Conservation (phyloP, 2,888 invertebrate species). For the Eurytoma adleriae region DNA sequence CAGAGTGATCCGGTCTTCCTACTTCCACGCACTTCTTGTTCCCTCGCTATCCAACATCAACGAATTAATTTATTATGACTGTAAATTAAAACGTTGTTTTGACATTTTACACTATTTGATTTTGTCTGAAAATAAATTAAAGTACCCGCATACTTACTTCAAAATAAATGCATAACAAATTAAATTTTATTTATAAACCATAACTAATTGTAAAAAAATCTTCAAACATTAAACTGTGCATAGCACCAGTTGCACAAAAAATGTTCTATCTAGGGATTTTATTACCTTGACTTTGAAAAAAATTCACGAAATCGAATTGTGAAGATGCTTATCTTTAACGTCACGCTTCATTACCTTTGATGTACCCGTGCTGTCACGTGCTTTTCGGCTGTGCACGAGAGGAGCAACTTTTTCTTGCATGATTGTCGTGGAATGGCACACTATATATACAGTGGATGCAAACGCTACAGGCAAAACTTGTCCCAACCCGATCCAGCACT, state of each 20-base stretch:
- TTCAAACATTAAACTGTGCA: too few relatives aligned
- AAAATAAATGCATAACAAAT: too few relatives aligned
- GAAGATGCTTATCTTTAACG: background rate
- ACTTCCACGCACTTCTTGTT: slow-evolving; percentile 38
- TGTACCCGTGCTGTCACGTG: background rate
- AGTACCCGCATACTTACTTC: too few relatives aligned
- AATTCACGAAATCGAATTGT: too few relatives aligned
- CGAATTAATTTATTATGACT: slow-evolving; percentile 39
- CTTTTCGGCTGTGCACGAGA: background rate
- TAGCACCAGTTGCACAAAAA: too few relatives aligned
- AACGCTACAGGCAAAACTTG: slow-evolving; percentile 7
- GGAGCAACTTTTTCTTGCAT: background rate
- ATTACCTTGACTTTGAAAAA: too few relatives aligned
- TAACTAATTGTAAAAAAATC: too few relatives aligned
- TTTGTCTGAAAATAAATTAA: too few relatives aligned
- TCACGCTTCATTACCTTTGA: background rate
- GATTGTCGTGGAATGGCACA: slow-evolving; percentile 12
- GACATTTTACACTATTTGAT: too few relatives aligned
- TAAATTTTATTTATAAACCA: too few relatives aligned
- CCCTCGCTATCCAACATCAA: slow-evolving; percentile 1
- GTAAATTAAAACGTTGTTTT: slow-evolving; percentile 36
- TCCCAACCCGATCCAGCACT: background rate
- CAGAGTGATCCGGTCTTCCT: slow-evolving; percentile 50
- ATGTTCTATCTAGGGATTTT: too few relatives aligned
- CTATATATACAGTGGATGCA: background rate